Base-by-base conservation (phyloP, 1,140 invertebrate genomes). In the Diuraphis noxia region DNA sequence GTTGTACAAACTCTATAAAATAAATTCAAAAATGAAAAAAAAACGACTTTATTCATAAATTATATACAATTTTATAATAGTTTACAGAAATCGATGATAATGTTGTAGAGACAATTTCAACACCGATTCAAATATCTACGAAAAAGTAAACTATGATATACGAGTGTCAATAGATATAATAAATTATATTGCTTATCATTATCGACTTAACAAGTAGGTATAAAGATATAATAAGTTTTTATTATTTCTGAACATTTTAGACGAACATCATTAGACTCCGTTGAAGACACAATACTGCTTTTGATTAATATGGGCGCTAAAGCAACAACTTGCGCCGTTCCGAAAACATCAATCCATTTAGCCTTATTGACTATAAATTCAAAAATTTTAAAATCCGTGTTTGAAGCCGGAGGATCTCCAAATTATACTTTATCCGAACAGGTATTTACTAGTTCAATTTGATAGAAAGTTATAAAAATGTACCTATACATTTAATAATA, bases 361-460 rank as follows among this genome's bases (percentile, higher is more conserved):
- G 88, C 88, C 19, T 90, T 90, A 36, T 43, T 90, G 56, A 90
- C 63, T 13, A 34, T n/a, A 30, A 90, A 90, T 90, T 34, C 56
- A 25, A 72, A 30, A 0, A 46, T 90, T 79, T 79, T 90, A 49
- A 41, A 90, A 79, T 13, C 88, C 9, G 72, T 90, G 46, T 77
- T 90, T 17, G 21, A 77, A 23, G 36, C 88, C 23, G 56, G 63
- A 46, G 88, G 88, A 90, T 63, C 38, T 77, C 19, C 63, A 79
- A 23, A 17, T 46, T 90, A 90, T 79, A 46, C 25, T 34, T 79
- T 46, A 46, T 43, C 38, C 30, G 8, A 90, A 34, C 8, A 90
- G 25, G 88, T 90, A 88, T n/a, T 34, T 88, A 88, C 13, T 52
- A 36, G n/a, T 86, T 85, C 13, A 38, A 52, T 1, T n/a, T 34